Conservation (phyloP, 2,888 invertebrate genomes). For the Halictus quadricinctus region DNA sequence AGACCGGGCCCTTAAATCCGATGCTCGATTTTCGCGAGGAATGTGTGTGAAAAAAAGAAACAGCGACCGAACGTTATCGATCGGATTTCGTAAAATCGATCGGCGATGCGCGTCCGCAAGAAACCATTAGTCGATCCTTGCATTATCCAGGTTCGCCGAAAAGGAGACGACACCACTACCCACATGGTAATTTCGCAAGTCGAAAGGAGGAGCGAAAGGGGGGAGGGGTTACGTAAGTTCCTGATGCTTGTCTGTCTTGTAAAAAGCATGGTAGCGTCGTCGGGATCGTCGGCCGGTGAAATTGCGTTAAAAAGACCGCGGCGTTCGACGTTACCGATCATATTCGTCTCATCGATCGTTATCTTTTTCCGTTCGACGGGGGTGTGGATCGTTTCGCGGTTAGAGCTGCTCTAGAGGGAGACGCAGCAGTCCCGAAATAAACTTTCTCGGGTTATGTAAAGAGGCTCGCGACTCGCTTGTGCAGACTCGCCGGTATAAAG, state of each 20-base stretch:
- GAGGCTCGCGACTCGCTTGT: conserved; percentile 71
- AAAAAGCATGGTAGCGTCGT: conserved; percentile 17
- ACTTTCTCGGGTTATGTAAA: conserved; percentile 82
- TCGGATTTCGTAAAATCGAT: not conserved
- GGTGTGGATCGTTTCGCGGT: conserved; percentile 20
- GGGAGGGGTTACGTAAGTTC: conserved; percentile 54
- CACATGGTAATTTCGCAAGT: conserved; percentile 52
- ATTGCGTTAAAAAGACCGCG: conserved; percentile 28
- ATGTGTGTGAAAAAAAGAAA: not conserved
- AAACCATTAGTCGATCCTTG: not conserved
- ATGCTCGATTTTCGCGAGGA: not conserved
- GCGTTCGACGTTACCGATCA: not conserved
- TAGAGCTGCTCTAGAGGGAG: conserved; percentile 57
- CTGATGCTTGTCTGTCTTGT: not conserved
- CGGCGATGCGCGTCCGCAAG: not conserved
- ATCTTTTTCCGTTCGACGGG: not conserved
- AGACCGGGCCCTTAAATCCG: no score
- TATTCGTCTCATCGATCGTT: not conserved
- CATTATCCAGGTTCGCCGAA: conserved; percentile 36
- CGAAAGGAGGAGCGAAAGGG: not conserved
- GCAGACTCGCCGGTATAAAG: conserved; percentile 79
- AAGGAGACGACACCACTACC: conserved; percentile 45
- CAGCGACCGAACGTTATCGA: not conserved
- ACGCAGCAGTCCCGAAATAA: conserved; percentile 74
- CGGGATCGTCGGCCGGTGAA: conserved; percentile 24